These are phyloP conservation scores for Pempheris klunzingeri DNA, from an alignment of 2,797 vertebrate species.

Conservation along the genomic window DNA sequence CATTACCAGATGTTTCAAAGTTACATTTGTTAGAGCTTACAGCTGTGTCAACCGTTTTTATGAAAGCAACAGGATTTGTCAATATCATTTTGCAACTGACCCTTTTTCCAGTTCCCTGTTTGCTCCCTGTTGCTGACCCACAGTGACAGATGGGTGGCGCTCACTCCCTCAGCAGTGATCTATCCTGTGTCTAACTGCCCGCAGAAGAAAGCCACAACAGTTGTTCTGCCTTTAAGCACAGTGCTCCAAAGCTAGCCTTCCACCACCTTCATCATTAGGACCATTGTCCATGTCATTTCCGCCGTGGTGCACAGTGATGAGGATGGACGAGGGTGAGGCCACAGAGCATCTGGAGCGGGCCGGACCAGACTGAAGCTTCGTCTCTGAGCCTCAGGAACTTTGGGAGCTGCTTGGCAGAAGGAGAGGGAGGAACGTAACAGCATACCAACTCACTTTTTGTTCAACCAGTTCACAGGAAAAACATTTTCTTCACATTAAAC, in stretches of 20 bases:
- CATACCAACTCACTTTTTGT: no score
- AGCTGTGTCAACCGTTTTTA: not conserved
- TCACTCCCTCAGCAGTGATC: no score
- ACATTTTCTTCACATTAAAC: not conserved
- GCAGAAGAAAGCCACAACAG: not conserved
- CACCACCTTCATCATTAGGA: not conserved
- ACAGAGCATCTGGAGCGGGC: constrained; percentile 39
- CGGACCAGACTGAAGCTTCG: constrained; percentile 31
- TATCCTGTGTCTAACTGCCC: not conserved
- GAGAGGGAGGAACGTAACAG: not conserved
- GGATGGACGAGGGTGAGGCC: not conserved
- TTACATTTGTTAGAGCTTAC: not conserved
- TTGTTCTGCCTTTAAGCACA: not conserved
- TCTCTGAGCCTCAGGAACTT: not conserved
- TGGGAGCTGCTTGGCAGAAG: not conserved
- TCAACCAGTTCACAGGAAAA: not conserved
- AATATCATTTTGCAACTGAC: not conserved
- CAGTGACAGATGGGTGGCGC: no score
- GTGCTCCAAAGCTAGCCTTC: not conserved
- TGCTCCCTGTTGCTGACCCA: not conserved
- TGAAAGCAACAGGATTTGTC: not conserved
- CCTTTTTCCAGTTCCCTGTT: constrained; percentile 1
- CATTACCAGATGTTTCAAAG: not conserved
- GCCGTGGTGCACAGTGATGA: constrained; percentile 12
- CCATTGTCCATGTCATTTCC: not conserved